Evolutionary conservation across 30 jellyfish, hydroid and myxozoan genomes (phyloP).

Genomic region (Pseudorhiza aurosa): DNA sequence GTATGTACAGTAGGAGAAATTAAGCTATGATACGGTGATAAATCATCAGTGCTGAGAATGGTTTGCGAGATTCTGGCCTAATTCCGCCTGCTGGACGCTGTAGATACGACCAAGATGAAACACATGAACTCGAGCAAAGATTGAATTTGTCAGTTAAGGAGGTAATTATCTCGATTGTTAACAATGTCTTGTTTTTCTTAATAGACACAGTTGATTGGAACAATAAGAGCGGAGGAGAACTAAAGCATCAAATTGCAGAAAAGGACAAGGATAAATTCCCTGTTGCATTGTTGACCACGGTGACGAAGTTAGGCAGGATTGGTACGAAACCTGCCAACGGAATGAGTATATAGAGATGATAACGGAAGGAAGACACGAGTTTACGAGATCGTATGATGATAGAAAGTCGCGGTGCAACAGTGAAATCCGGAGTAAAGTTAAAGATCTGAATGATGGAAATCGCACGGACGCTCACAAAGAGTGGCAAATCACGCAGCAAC

Average conservation of each 20-base stretch:
- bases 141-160: background rate
- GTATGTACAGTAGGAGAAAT: too few relatives aligned
- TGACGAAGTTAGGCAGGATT: background rate
- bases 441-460: constrained; percentile 12
- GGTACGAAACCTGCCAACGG: background rate
- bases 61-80: too few relatives aligned
- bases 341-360: background rate
- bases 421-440: background rate
- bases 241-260: background rate
- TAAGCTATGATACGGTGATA: too few relatives aligned
- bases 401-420: background rate
- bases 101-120: too few relatives aligned
- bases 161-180: background rate
- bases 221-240: constrained; percentile 9
- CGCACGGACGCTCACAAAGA: constrained; percentile 26
- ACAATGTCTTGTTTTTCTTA: constrained; percentile 28
- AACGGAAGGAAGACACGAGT: background rate
- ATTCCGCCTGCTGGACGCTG: too few relatives aligned
- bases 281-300: background rate
- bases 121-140: too few relatives aligned
- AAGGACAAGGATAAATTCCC: constrained; percentile 33
- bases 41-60: too few relatives aligned
- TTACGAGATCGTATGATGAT: background rate
- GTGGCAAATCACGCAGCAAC: constrained; percentile 16
- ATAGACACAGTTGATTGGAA: constrained; percentile 46